Percentiles rank a stretch among this genome's conserved stretches.
phyloP scores from a whole-genome alignment of 2,888 invertebrate species.

The Hyposoter dolosus region DNA sequence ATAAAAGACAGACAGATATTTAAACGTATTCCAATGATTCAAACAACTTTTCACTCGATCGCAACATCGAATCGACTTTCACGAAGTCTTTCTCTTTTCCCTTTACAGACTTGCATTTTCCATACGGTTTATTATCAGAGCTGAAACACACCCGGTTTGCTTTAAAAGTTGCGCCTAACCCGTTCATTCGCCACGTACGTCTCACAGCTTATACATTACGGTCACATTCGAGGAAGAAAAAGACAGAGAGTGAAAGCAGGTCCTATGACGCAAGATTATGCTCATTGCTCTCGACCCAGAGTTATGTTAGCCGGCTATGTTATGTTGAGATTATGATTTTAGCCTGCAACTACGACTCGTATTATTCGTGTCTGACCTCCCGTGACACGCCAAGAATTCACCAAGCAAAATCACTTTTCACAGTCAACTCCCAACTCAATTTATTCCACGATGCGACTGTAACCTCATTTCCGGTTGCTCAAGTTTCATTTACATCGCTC shows the following conservation, averaged over 20 bases:
- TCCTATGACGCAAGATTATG: constrained; percentile 56
- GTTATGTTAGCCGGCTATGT: constrained; percentile 20
- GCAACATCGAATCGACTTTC: constrained; percentile 48
- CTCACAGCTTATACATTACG: background rate
- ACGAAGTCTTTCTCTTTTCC: constrained; percentile 19
- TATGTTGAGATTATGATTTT: constrained; percentile 59
- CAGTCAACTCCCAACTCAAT: constrained; percentile 27
- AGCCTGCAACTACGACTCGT: constrained; percentile 22
- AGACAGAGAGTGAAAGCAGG: constrained; percentile 63
- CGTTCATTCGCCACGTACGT: constrained; percentile 15
- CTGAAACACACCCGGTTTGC: constrained; percentile 16
- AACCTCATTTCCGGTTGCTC: constrained; percentile 43
- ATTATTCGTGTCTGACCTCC: constrained; percentile 58
- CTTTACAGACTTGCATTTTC: constrained; percentile 6
- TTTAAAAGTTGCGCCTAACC: background rate
- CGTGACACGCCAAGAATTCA: constrained; percentile 52
- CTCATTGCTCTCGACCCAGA: constrained; percentile 9
- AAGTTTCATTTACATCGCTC: constrained; percentile 11
- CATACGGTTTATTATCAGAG: constrained; percentile 15
- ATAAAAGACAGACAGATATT: background rate
- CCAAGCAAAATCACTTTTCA: constrained; percentile 44
- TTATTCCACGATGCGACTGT: constrained; percentile 24
- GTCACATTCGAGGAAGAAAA: constrained; percentile 32
- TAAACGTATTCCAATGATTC: constrained; percentile 38
- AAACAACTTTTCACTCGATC: constrained; percentile 22